Percentiles rank a stretch among this genome's conserved stretches.
Conservation (phyloP, 2,888 invertebrate species). For the Pediacus dermestoides region DNA sequence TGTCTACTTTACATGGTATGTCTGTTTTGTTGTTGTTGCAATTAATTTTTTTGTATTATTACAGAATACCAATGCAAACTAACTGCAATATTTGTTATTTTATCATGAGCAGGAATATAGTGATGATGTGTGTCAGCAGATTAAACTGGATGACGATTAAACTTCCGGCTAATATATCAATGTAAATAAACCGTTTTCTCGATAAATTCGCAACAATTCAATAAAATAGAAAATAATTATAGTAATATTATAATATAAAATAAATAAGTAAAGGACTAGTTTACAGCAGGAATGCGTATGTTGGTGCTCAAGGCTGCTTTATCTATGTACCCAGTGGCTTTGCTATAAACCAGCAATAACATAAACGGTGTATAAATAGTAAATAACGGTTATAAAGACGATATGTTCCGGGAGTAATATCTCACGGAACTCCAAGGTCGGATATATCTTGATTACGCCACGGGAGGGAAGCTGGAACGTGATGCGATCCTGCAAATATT, state of each 20-base stretch:
- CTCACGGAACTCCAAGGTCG: slow-evolving; percentile 47
- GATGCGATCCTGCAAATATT: slow-evolving; percentile 47
- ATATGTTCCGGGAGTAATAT: slow-evolving; percentile 46
- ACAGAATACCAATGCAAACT: no score
- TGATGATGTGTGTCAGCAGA: no score
- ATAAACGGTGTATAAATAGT: slow-evolving; percentile 45
- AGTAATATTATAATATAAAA: not conserved
- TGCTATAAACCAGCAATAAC: slow-evolving; percentile 38
- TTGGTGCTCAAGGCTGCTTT: slow-evolving; percentile 1
- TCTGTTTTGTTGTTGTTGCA: no score
- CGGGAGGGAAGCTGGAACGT: slow-evolving; percentile 39
- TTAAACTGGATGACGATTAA: slow-evolving; percentile 1
- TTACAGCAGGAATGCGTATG: slow-evolving; percentile 2
- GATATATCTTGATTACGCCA: slow-evolving; percentile 49
- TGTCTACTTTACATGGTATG: no score
- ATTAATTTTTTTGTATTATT: no score
- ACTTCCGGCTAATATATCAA: slow-evolving; percentile 1
- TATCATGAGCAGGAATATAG: not conserved
- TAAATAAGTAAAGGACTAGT: slow-evolving; percentile 2
- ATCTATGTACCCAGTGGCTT: slow-evolving; percentile 3
- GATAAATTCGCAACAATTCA: not conserved
- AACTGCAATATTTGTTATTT: no score
- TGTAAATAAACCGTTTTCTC: not conserved
- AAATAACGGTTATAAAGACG: slow-evolving; percentile 45
- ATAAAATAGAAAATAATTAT: slow-evolving; percentile 1